These are phyloP conservation scores for Distichodus sexfasciatus DNA, from an alignment of 2,797 vertebrate species.

Conservation along the genomic window DNA sequence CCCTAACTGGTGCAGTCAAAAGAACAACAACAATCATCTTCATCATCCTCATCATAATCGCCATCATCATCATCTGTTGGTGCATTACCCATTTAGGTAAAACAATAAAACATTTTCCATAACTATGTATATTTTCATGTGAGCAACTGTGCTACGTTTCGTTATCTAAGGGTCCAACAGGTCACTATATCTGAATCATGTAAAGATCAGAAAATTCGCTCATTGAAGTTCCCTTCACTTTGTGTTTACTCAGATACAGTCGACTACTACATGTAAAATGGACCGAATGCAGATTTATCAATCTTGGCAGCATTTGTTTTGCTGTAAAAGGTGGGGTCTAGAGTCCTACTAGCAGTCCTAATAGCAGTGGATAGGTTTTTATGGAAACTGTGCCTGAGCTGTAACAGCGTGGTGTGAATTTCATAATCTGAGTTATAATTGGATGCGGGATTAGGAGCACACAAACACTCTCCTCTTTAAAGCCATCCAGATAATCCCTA, in stretches of 20 bases:
- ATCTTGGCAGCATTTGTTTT: background rate
- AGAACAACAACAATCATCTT: too few relatives aligned
- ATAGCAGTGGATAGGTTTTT: background rate
- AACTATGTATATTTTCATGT: too few relatives aligned
- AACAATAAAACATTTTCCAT: too few relatives aligned
- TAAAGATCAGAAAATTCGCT: background rate
- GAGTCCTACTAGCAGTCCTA: background rate
- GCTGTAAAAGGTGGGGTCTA: background rate
- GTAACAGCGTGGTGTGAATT: conserved; percentile 21
- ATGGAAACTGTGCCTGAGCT: background rate
- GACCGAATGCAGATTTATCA: background rate
- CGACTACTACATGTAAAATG: background rate
- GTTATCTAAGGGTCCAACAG: background rate
- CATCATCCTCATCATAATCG: too few relatives aligned
- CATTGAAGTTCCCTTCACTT: too few relatives aligned
- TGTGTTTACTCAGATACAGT: background rate
- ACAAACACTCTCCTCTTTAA: conserved; percentile 78
- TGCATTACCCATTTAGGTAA: too few relatives aligned
- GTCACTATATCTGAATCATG: background rate
- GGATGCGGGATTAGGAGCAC: conserved; percentile 74
- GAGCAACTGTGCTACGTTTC: too few relatives aligned
- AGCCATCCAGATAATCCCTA: conserved; percentile 74
- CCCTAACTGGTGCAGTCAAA: too few relatives aligned
- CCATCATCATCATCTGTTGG: too few relatives aligned
- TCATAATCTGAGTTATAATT: conserved; percentile 70